These are phyloP conservation scores for Catalaphyllia jardinei DNA, from an alignment of 64 coral and sea anemone genomes.

Conservation along the genomic window DNA sequence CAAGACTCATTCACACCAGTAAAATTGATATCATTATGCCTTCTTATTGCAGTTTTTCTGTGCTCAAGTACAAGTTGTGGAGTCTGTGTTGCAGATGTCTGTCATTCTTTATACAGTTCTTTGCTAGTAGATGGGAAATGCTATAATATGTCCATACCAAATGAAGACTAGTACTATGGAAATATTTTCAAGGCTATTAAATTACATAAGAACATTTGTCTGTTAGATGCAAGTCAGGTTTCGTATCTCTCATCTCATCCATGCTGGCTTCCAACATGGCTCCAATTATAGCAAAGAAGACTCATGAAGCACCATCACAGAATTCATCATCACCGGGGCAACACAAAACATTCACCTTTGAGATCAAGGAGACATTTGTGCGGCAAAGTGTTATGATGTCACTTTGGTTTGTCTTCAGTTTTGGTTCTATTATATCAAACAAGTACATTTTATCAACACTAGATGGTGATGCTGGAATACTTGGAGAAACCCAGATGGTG, in stretches of 20 bases:
- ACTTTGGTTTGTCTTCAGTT: conserved; percentile 97
- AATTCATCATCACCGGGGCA: conserved; percentile 11
- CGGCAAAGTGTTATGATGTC: conserved; percentile 81
- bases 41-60: no score
- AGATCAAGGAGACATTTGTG: conserved; percentile 61
- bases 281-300: conserved; percentile 27
- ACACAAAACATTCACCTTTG: conserved; percentile 71
- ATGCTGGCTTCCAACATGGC: conserved; percentile 15
- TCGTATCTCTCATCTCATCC: neutral
- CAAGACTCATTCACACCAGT: no score
- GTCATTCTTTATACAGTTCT: neutral
- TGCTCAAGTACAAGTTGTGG: no score
- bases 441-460: conserved; percentile 94
- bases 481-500: conserved; percentile 94
- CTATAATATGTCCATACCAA: neutral
- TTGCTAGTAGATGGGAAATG: neutral
- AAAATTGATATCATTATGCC: no score
- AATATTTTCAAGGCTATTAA: neutral
- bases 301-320: neutral
- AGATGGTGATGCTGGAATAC: conserved; percentile 86
- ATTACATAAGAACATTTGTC: neutral
- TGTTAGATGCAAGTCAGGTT: neutral
- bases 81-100: no score
- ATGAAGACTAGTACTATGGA: neutral
- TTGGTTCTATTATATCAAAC: conserved; percentile 89